A percentile compares a stretch with the other conserved stretches of the same genome.
Conservation (phyloP, 2,113 vertebrate species). For the Panurus biarmicus region DNA sequence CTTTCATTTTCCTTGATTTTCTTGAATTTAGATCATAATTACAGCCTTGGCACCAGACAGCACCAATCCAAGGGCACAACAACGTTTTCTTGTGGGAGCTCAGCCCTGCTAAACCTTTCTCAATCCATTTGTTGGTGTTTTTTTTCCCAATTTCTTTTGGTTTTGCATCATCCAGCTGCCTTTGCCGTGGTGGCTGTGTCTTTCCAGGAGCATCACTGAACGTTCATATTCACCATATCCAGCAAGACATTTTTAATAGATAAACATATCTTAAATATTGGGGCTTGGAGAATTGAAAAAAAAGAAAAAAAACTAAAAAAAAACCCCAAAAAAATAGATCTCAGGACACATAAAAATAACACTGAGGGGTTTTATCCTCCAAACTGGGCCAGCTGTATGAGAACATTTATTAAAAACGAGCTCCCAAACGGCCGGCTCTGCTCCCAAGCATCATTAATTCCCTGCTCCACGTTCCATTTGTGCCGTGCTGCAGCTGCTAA, state of each 20-base stretch:
- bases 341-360: not conserved
- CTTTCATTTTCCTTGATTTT: not conserved
- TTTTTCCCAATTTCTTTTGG: not conserved
- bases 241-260: not conserved
- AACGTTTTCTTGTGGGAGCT: not conserved
- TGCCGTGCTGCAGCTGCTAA: not conserved
- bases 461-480: not conserved
- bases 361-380: not conserved
- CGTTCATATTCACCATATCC: not conserved
- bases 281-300: accelerated
- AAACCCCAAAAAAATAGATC: too few relatives aligned
- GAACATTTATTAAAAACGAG: not conserved
- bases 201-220: not conserved
- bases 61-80: not conserved
- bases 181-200: accelerated
- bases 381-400: not conserved
- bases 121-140: too few relatives aligned
- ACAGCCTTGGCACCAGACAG: not conserved
- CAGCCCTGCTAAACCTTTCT: not conserved
- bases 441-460: constrained; percentile 11
- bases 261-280: not conserved
- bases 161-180: not conserved
- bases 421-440: not conserved
- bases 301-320: too few relatives aligned
- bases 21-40: not conserved